A percentile compares a stretch with the other conserved stretches of the same genome.
Evolutionary conservation across 2,888 invertebrate species (phyloP).

Genomic region (Phaonia tiefii): DNA sequence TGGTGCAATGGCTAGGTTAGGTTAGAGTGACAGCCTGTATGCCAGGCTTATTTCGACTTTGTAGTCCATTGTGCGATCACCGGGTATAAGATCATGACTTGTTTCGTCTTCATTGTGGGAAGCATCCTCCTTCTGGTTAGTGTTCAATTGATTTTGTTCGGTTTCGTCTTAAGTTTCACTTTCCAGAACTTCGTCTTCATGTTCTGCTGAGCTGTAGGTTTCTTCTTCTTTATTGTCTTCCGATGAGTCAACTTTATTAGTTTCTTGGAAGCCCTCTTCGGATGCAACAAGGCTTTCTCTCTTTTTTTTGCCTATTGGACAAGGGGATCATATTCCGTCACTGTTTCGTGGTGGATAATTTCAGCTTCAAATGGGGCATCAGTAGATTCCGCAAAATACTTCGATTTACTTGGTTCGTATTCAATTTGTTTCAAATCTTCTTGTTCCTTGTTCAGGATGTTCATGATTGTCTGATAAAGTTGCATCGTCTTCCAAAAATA

Average conservation of each 20-base stretch:
- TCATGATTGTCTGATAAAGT: neutral
- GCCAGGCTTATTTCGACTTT: too few relatives aligned
- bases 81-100: neutral
- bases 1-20: too few relatives aligned
- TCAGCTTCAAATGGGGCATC: neutral
- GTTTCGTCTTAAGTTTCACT: slow-evolving; percentile 73
- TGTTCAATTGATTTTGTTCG: slow-evolving; percentile 67
- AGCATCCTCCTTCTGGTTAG: neutral
- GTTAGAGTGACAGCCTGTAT: too few relatives aligned
- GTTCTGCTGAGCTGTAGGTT: neutral
- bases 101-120: neutral
- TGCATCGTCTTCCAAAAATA: neutral
- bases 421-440: neutral
- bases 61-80: too few relatives aligned
- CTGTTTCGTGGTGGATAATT: neutral
- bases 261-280: slow-evolving; percentile 41
- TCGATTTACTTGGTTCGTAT: neutral
- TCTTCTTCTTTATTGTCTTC: slow-evolving; percentile 13
- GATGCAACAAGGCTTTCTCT: slow-evolving; percentile 19
- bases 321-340: neutral
- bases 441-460: neutral
- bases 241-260: slow-evolving; percentile 22
- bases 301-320: neutral
- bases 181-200: slow-evolving; percentile 12
- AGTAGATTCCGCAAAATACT: slow-evolving; percentile 6